Evolutionary conservation across 2,797 vertebrate genomes (phyloP), one percentile per base, ranked within the genome.

Genomic region (Xenopus petersii): DNA sequence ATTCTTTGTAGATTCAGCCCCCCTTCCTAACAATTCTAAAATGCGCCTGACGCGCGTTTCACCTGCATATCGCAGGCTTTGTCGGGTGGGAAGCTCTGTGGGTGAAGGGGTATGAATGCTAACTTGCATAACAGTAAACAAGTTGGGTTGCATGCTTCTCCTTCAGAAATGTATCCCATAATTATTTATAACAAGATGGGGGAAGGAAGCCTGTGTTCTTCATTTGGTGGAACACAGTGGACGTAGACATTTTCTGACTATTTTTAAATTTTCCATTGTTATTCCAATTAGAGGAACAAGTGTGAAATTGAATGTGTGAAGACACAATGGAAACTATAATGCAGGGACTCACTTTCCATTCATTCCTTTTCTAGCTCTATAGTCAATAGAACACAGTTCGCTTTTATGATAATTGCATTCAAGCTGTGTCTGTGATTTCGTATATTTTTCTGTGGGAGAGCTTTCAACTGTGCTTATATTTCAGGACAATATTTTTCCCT

Each of bases 241-340:
- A 61, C 74, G 26, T 15, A 47, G 62, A 70, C 62, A 33, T 24
- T 60, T 33, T 49, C 64, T 70, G 51, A 1, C 71, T 74, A 79
- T 79, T 79, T 79, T 70, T 79, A 70, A 47, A 60, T 79, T 74
- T 74, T 65, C 71, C 64, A 16, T 68, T 79, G 77, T 79, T 54
- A 74, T 74, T 79, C 67, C 77, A 79, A 79, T 74, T 79, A 79
- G 63, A 70, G 67, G 15, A 70, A 21, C 54, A 26, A 74, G 77
- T 70, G 71, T 70, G 71, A 74, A 74, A 79, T 70, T 70, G 48
- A 70, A 79, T 70, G 71, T 70, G 71, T 59, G 71, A 67, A 47
- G n/a, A 30, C 55, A 26, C 77, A 62, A 74, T 79, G 67, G 77
- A 26, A 79, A 79, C 77, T 26, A 55, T 61, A 70, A 61, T 36